Conservation (phyloP, 30 jellyfish, hydroid and myxozoan genomes). For the Hydra vulgaris region DNA sequence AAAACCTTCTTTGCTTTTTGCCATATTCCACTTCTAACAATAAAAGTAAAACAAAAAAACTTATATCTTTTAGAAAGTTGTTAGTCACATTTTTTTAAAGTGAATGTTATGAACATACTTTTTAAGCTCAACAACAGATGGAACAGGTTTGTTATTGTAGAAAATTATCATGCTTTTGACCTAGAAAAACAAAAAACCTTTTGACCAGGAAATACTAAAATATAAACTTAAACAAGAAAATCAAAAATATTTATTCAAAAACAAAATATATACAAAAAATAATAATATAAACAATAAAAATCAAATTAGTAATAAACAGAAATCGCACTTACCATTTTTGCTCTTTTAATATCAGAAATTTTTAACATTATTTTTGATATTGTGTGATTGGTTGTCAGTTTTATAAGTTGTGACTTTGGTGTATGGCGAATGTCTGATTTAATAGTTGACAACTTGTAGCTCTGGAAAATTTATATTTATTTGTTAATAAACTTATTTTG, state of each 20-base stretch:
- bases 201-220: neutral
- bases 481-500: no score
- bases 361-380: conserved; percentile 65
- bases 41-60: neutral
- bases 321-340: no score
- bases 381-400: conserved; percentile 55
- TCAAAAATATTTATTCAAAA: neutral
- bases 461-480: no score
- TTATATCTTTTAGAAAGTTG: no score
- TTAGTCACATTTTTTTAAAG: neutral
- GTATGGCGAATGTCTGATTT: conserved; percentile 86
- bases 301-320: no score
- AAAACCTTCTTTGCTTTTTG: conserved; percentile 74
- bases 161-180: conserved; percentile 71
- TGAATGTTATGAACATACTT: conserved; percentile 34
- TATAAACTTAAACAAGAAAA: no score
- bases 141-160: conserved; percentile 84
- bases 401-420: conserved; percentile 81
- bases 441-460: conserved; percentile 46
- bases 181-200: conserved; percentile 13
- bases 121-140: conserved; percentile 84
- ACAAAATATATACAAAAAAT: neutral
- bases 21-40: conserved; percentile 70
- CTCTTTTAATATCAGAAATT: conserved; percentile 79
- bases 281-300: no score